A percentile compares a stretch with the other conserved stretches of the same genome.
Conservation (phyloP, 2,113 vertebrate species). For the Platichthys flesus region DNA sequence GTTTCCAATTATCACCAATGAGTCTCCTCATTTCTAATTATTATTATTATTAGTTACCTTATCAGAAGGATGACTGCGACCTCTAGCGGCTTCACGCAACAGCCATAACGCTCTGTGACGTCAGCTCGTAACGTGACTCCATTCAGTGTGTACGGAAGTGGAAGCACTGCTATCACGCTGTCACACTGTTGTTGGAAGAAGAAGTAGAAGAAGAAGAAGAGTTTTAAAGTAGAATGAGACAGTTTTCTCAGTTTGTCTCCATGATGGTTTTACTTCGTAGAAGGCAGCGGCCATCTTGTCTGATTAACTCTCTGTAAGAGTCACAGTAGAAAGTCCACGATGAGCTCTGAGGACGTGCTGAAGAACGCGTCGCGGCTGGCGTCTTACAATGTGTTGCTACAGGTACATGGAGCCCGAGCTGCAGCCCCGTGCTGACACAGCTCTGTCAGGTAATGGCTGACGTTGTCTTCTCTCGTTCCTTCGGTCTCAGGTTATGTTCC, state of each 20-base stretch:
- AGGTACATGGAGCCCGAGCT: slow-evolving; percentile 65
- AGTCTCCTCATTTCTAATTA: too few relatives aligned
- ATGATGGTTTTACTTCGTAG: not conserved
- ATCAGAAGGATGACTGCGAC: slow-evolving; percentile 19
- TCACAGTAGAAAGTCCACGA: slow-evolving; percentile 33
- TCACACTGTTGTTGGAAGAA: not conserved
- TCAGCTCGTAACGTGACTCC: slow-evolving; percentile 38
- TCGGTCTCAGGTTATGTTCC: slow-evolving; percentile 88
- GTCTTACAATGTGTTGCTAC: slow-evolving; percentile 82
- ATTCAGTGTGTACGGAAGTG: slow-evolving; percentile 73
- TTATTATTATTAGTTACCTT: too few relatives aligned
- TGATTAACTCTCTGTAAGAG: not conserved
- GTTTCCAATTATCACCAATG: too few relatives aligned
- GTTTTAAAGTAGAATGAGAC: not conserved
- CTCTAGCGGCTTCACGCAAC: slow-evolving; percentile 20
- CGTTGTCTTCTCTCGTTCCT: not conserved
- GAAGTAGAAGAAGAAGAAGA: too few relatives aligned
- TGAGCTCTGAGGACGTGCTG: slow-evolving; percentile 81
- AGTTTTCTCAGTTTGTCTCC: not conserved
- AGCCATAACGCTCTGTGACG: slow-evolving; percentile 4
- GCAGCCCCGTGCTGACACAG: too few relatives aligned
- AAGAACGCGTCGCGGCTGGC: slow-evolving; percentile 77
- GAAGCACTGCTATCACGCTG: not conserved
- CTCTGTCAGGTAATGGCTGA: not conserved
- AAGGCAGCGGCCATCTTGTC: not conserved